Evolutionary conservation across 2,797 vertebrate species (phyloP).

Genomic region (Diglossa cyanea): DNA sequence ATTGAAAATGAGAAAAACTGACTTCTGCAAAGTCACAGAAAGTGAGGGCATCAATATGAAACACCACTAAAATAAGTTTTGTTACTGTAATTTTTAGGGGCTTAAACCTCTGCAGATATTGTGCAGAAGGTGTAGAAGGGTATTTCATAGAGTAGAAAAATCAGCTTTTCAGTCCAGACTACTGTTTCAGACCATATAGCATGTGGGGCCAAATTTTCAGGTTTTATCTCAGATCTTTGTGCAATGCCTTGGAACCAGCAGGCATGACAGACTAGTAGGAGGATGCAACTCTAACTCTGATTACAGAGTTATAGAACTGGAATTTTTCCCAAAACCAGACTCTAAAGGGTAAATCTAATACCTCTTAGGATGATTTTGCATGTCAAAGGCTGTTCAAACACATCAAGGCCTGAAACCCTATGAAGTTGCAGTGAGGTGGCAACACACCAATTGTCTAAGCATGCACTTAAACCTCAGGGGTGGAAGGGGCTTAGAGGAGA

Average conservation of each 20-base stretch:
- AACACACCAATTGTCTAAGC: not conserved
- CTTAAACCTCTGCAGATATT: not conserved
- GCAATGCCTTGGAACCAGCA: not conserved
- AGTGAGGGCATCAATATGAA: not conserved
- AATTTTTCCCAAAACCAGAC: not conserved
- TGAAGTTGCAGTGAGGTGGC: not conserved
- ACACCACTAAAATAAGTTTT: not conserved
- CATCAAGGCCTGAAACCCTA: not conserved
- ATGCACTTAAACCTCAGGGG: not conserved
- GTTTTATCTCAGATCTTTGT: not conserved
- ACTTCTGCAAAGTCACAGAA: not conserved
- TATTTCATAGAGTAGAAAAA: not conserved
- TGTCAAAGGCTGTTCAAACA: not conserved
- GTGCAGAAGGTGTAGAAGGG: not conserved
- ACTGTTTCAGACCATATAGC: not conserved
- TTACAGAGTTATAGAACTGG: not conserved
- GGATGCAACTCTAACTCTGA: not conserved
- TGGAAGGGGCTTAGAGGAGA: not conserved
- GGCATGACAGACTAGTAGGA: not conserved
- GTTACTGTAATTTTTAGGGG: not conserved
- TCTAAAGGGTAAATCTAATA: not conserved
- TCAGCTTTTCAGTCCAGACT: not conserved
- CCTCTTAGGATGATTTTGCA: not conserved
- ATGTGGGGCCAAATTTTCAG: not conserved
- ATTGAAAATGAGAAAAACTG: accelerated